Evolutionary conservation across 1,140 invertebrate species (phyloP), one percentile per base, ranked within the genome.

Genomic region (Ceratina calcarata): DNA sequence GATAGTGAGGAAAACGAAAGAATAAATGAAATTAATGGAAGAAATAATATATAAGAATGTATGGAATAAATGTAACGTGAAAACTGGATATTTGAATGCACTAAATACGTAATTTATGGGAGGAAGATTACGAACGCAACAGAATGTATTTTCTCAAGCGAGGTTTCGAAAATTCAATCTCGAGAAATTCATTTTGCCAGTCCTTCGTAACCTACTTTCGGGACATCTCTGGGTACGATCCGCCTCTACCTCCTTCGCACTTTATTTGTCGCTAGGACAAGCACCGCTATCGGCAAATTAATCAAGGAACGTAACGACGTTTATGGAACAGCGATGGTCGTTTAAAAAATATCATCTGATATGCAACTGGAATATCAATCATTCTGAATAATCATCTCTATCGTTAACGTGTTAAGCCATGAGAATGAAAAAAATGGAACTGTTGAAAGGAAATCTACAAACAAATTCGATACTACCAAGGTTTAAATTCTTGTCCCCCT

Each of bases 131-230:
- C 10, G 10, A 45, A 10, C 16, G 22, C 37, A 27, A 71, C 55
- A 45, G 37, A 45, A 45, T 8, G 37, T 60, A 60, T 71, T 55
- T 49, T 27, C 60, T 51, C 22, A 16, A 22, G 7, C 16, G 18
- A 4, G 0, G 12, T 24, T 62, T 18, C 58, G 22, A 20, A 62
- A 73, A 73, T 27, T 57, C 55, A 45, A 76, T 76, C 73, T 57
- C 73, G 32, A 58, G 62, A 58, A 76, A 76, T 76, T 76, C 27
- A 68, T 76, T 76, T 58, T 53, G 55, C 71, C 37, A 62, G n/a
- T 51, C 49, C 18, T 37, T 51, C 58, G 22, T 24, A 65, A 68
- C 73, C 73, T 55, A 76, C 62, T 68, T 76, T 49, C 53, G n/a
- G 37, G 37, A 45, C 37, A 45, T 45, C 37, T 45, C 37, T 45